Evolutionary conservation across 2,113 vertebrate genomes (phyloP).

Genomic region (Pygoscelis adeliae): DNA sequence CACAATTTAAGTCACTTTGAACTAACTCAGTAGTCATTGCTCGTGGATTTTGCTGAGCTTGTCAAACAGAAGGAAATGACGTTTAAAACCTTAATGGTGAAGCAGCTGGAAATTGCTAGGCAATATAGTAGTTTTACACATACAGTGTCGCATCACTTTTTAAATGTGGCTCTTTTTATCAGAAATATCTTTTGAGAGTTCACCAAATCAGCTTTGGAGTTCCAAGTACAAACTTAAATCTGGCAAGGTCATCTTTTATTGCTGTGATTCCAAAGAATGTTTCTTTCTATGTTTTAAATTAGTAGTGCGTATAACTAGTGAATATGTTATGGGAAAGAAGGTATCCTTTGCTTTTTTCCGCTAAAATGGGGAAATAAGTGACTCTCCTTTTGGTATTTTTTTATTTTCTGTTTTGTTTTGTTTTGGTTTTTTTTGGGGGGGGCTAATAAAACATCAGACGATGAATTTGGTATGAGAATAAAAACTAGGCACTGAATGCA

Average conservation of each 20-base stretch:
- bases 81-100: not conserved
- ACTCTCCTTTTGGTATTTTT: not conserved
- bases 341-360: not conserved
- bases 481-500: not conserved
- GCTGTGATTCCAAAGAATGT: not conserved
- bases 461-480: not conserved
- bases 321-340: not conserved
- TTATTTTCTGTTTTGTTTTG: not conserved
- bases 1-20: not conserved
- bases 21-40: not conserved
- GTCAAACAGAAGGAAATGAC: not conserved
- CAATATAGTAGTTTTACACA: not conserved
- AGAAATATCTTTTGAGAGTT: not conserved
- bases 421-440: rapidly evolving
- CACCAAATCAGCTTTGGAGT: not conserved
- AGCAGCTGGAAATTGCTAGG: constrained; percentile 27
- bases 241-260: not conserved
- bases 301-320: not conserved
- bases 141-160: not conserved
- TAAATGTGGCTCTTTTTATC: not conserved
- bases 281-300: not conserved
- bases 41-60: not conserved
- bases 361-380: not conserved
- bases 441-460: not conserved
- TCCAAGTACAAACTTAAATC: not conserved